Evolutionary conservation across 2,113 vertebrate genomes (phyloP).

Genomic region (Burhinus bistriatus): DNA sequence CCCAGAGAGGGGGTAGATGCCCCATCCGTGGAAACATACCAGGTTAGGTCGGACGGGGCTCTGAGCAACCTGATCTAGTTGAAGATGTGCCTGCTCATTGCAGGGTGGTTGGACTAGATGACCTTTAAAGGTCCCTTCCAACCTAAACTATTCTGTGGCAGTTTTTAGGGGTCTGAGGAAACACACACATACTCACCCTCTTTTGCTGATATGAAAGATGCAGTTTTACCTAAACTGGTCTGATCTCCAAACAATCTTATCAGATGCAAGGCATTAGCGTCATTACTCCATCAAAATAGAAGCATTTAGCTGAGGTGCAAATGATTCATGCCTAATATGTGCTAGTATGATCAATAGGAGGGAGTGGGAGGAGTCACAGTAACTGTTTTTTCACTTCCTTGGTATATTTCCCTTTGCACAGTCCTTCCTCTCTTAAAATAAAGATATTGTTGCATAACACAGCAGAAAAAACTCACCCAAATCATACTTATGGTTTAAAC

Average conservation of each 20-base stretch:
- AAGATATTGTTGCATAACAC: not conserved
- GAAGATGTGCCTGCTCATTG: not conserved
- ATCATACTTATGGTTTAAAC: not conserved
- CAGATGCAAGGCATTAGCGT: not conserved
- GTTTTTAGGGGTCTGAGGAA: not conserved
- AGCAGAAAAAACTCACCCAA: not conserved
- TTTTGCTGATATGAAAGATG: not conserved
- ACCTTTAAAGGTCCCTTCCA: not conserved
- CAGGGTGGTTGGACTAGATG: not conserved
- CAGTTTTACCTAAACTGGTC: not conserved
- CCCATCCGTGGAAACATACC: not conserved
- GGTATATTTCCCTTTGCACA: not conserved
- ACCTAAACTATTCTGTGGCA: not conserved
- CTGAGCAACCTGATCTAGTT: not conserved
- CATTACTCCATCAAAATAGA: not conserved
- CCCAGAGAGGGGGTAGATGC: not conserved
- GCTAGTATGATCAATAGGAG: not conserved
- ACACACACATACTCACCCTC: not conserved
- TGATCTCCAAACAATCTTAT: not conserved
- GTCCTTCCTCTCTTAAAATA: not conserved
- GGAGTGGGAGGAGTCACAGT: not conserved
- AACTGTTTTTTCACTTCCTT: not conserved
- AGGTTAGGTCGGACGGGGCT: not conserved
- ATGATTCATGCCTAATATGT: not conserved
- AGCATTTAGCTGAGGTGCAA: not conserved